These are phyloP conservation scores for Molossus molossus DNA, from an alignment of 2,797 vertebrate species.

Conservation along the genomic window DNA sequence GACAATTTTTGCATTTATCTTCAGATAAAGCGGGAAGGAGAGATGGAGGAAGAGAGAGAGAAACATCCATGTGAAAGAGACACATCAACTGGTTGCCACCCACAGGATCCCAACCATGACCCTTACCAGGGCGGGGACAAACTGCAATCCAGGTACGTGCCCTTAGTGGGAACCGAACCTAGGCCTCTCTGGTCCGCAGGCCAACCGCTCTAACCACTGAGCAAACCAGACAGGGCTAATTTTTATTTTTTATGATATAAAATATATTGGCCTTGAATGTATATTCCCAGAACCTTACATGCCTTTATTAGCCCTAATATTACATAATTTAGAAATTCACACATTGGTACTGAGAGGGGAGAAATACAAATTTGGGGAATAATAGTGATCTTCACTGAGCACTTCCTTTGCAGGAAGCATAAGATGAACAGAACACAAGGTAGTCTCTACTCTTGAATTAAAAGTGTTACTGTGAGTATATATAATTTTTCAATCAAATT, in stretches of 20 bases:
- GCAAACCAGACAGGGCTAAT: no score
- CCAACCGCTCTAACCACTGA: no score
- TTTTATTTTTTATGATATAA: background rate
- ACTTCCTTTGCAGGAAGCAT: conserved; percentile 46
- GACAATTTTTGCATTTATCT: no score
- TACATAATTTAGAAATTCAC: conserved; percentile 65
- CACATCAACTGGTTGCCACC: no score
- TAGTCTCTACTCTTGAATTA: conserved; percentile 7
- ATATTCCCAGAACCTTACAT: background rate
- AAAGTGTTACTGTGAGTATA: conserved; percentile 26
- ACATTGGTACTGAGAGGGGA: conserved; percentile 9
- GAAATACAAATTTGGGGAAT: conserved; percentile 46
- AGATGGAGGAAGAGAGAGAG: no score
- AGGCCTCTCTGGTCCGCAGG: no score
- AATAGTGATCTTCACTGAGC: conserved; percentile 32
- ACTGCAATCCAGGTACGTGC: no score
- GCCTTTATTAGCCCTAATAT: conserved; percentile 35
- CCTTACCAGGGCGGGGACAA: no score
- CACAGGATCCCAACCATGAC: no score
- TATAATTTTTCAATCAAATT: conserved; percentile 64
- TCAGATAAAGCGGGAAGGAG: no score
- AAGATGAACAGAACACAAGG: conserved; percentile 34
- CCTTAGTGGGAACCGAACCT: no score
- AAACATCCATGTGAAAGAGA: no score
- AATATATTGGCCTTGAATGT: conserved; percentile 50